Evolutionary conservation across 2,797 vertebrate species (phyloP).

Genomic region (Gallinago solitaria): DNA sequence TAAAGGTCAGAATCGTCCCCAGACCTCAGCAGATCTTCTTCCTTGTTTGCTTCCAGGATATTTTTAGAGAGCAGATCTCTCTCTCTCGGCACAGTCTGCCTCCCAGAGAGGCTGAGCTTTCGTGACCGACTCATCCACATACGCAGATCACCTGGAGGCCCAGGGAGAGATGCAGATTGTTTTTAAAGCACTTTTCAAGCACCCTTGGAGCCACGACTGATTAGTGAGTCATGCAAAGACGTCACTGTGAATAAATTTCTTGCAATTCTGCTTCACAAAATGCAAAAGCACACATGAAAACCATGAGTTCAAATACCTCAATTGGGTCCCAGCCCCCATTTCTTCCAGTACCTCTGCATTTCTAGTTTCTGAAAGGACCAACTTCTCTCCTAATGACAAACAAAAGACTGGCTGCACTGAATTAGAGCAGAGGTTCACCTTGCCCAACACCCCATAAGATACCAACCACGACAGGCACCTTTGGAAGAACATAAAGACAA

Average conservation of each 20-base stretch:
- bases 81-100: background rate
- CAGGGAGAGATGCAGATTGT: background rate
- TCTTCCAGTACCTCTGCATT: background rate
- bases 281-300: constrained; percentile 8
- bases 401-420: background rate
- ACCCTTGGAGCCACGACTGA: constrained; percentile 2
- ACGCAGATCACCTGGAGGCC: background rate
- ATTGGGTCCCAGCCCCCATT: background rate
- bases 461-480: background rate
- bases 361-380: background rate
- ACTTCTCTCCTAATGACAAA: background rate
- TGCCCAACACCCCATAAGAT: background rate
- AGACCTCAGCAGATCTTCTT: constrained; percentile 46
- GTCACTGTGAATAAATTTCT: background rate
- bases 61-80: constrained; percentile 45
- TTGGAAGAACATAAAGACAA: background rate
- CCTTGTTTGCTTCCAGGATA: constrained; percentile 40
- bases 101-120: background rate
- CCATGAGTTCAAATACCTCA: background rate
- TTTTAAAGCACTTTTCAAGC: background rate
- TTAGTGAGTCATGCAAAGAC: constrained; percentile 55
- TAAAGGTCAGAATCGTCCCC: constrained; percentile 36
- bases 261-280: constrained; percentile 5
- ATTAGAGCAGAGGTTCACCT: background rate
- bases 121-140: background rate